Evolutionary conservation across 2,797 vertebrate species (phyloP), one percentile per base, ranked within the genome.

Genomic region (Rhynchonycteris naso): DNA sequence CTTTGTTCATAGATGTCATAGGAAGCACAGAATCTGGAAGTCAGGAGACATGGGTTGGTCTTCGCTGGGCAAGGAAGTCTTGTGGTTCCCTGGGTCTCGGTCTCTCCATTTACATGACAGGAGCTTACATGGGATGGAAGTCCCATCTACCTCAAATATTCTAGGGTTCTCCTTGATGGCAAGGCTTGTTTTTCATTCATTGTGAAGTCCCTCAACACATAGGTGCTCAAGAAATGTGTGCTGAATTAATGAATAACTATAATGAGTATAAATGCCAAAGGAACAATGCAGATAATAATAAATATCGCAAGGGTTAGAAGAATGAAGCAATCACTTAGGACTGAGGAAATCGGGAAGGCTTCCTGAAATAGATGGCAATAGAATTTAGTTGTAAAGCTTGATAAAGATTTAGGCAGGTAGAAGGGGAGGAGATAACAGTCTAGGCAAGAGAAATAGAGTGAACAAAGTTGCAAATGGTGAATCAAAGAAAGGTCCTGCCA

Each of bases 251-350:
- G 54, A 33, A 16, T 11, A 52, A 7, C 18, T 11, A 3, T 0
- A 15, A 4, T 7, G 35, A 11, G 14, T 0, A 1, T 6, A 24
- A 16, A 8, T 2, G n/a, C 63, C 43, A n/a, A 35, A 4, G 22
- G 10, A 21, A 10, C 7, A 5, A 11, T 7, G 8, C 0, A 43
- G n/a, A 28, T 13, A 2, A 3, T 13, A 0, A 1, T 5, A 30
- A 14, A 14, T 1, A 38, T 22, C 16, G 11, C 1, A 11, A 33
- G 14, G 15, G 1, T 35, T 15, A 26, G 43, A 47, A 76, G 50
- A 50, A 22, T 71, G n/a, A 78, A 28, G 24, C 21, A 4, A 10
- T 14, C 11, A 12, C 68, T 38, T 10, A 35, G 43, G n/a, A 38
- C 13, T 8, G 38, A n/a, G 47, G 33, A 28, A 58, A 7, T 4